phyloP scores from a whole-genome alignment of 2,113 vertebrate genomes.

The Mastomys coucha region DNA sequence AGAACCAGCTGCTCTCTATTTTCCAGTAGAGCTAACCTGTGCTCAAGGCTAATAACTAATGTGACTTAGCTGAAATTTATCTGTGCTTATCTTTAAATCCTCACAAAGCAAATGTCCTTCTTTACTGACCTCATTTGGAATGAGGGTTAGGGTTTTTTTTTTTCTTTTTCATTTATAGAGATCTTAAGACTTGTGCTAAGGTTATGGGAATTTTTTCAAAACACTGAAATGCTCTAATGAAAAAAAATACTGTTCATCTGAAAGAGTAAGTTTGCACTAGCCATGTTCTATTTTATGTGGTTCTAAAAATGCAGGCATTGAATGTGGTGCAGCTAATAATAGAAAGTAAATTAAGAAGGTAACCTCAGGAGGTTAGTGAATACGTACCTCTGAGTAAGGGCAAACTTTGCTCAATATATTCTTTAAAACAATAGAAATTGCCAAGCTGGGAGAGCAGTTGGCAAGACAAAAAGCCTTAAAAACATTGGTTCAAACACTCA shows the following conservation, averaged over 20 bases:
- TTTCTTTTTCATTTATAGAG: background rate
- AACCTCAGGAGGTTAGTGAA: background rate
- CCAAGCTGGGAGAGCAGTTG: background rate
- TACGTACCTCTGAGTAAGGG: background rate
- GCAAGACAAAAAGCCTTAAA: slow-evolving; percentile 15
- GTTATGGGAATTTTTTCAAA: slow-evolving; percentile 12
- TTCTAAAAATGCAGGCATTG: slow-evolving; percentile 54
- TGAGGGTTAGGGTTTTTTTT: background rate
- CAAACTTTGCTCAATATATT: slow-evolving; percentile 32
- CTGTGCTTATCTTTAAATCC: slow-evolving; percentile 60
- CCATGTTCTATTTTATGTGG: slow-evolving; percentile 69
- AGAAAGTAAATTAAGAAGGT: slow-evolving; percentile 66
- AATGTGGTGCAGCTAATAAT: slow-evolving; percentile 51
- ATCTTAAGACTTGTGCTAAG: slow-evolving; percentile 26
- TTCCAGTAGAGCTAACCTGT: background rate
- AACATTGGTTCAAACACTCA: background rate
- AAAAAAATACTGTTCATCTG: slow-evolving; percentile 49
- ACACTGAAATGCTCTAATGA: slow-evolving; percentile 68
- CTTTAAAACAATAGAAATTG: slow-evolving; percentile 57
- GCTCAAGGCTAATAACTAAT: slow-evolving; percentile 49
- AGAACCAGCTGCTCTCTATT: slow-evolving; percentile 73
- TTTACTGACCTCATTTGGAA: slow-evolving; percentile 63
- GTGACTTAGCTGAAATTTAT: background rate
- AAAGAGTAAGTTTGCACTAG: slow-evolving; percentile 32
- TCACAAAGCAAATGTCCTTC: slow-evolving; percentile 43